Conservation (phyloP, 2,888 invertebrate genomes). For the Oithona nana region DNA sequence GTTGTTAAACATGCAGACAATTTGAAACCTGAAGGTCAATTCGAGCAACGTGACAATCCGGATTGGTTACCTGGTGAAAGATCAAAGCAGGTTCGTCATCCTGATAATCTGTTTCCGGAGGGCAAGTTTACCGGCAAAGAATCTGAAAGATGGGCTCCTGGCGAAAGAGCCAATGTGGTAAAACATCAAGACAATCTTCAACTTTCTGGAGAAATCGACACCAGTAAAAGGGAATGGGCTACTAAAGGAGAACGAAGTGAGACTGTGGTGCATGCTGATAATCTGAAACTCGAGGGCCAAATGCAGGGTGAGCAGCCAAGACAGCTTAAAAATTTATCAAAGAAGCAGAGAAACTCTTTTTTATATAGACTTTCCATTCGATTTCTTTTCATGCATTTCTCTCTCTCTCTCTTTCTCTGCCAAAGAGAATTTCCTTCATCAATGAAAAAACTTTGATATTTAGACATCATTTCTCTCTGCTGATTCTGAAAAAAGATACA, state of each 20-base stretch:
- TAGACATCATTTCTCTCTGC: too few relatives aligned
- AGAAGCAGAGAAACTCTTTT: too few relatives aligned
- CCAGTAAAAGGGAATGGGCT: background rate
- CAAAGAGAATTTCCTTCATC: too few relatives aligned
- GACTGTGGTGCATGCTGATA: constrained; percentile 35
- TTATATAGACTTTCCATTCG: too few relatives aligned
- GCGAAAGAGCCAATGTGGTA: constrained; percentile 30
- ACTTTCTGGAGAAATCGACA: constrained; percentile 34
- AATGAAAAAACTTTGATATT: too few relatives aligned
- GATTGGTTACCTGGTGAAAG: constrained; percentile 24
- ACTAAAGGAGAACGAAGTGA: constrained; percentile 27
- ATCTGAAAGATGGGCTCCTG: constrained; percentile 24
- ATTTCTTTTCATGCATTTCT: too few relatives aligned
- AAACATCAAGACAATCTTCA: constrained; percentile 39
- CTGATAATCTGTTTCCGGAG: constrained; percentile 38
- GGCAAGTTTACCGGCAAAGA: constrained; percentile 40
- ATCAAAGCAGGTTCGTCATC: constrained; percentile 21
- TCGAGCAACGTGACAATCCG: constrained; percentile 21
- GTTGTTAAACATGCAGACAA: constrained; percentile 33
- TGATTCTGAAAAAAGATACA: too few relatives aligned
- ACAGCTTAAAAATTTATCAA: too few relatives aligned
- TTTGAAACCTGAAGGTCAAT: constrained; percentile 35
- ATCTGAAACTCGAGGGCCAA: constrained; percentile 25
- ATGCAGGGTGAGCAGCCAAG: constrained; percentile 16
- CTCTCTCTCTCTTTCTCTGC: too few relatives aligned